A percentile compares a stretch with the other conserved stretches of the same genome.
Evolutionary conservation across 2,797 vertebrate species (phyloP).

Genomic region (Gambusia yucatana): DNA sequence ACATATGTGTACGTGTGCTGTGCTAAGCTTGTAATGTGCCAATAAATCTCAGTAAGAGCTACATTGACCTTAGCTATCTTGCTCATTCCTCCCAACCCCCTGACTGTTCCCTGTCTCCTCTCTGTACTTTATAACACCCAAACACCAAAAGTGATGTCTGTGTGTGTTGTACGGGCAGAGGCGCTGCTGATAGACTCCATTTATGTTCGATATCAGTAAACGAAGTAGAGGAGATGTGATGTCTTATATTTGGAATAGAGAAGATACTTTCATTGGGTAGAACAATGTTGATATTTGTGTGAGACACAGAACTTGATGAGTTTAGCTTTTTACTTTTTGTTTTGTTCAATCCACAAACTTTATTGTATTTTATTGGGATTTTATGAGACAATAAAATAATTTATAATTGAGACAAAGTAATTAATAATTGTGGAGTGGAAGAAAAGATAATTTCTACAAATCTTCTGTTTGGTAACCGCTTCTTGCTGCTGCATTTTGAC

Average conservation of each 20-base stretch:
- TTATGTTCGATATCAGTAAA: slow-evolving; percentile 32
- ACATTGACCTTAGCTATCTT: slow-evolving; percentile 63
- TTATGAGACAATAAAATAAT: background rate
- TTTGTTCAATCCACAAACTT: background rate
- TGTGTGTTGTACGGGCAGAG: slow-evolving; percentile 15
- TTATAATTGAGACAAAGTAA: background rate
- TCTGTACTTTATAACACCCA: slow-evolving; percentile 53
- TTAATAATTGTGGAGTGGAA: background rate
- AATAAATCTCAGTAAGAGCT: slow-evolving; percentile 70
- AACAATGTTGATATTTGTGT: slow-evolving; percentile 32
- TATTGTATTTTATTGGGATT: background rate
- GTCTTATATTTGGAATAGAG: slow-evolving; percentile 24
- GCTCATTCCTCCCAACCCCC: slow-evolving; percentile 32
- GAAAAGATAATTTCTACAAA: background rate
- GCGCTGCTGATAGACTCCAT: slow-evolving; percentile 46
- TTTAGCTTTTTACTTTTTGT: background rate
- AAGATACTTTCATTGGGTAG: slow-evolving; percentile 15
- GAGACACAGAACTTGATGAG: background rate
- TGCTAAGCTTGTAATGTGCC: slow-evolving; percentile 60
- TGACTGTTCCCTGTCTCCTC: slow-evolving; percentile 43
- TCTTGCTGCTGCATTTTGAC: background rate
- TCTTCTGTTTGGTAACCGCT: background rate
- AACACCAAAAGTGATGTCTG: background rate
- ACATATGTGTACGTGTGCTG: background rate
- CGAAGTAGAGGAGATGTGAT: slow-evolving; percentile 21